Evolutionary conservation across 2,888 invertebrate genomes (phyloP).

Genomic region (Xestia ashworthii): DNA sequence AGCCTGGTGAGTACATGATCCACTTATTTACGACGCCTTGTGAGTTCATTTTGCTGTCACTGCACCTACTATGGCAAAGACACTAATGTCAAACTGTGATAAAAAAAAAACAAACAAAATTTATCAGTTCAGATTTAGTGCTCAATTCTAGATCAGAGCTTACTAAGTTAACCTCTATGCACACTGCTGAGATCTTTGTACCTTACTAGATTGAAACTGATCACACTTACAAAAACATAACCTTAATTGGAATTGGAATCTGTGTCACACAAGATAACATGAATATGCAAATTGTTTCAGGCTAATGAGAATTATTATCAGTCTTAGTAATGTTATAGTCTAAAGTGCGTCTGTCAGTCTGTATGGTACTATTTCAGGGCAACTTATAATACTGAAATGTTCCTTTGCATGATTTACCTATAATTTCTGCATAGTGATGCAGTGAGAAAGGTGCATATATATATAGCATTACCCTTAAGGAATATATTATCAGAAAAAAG

Average conservation of each 20-base stretch:
- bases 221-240: conserved; percentile 32
- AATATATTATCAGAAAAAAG: neutral
- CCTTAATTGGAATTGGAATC: conserved; percentile 39
- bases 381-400: neutral
- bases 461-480: too few relatives aligned
- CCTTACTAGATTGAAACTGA: neutral
- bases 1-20: conserved; percentile 95
- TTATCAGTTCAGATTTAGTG: neutral
- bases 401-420: neutral
- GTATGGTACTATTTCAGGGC: neutral
- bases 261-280: conserved; percentile 45
- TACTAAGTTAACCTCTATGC: neutral
- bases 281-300: conserved; percentile 20
- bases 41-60: conserved; percentile 14
- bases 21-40: neutral
- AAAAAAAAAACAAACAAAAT: neutral
- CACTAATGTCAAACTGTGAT: conserved; percentile 2
- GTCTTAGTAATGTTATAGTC: neutral
- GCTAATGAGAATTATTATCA: conserved; percentile 22
- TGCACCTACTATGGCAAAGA: neutral
- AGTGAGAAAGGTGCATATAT: neutral
- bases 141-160: neutral
- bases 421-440: neutral
- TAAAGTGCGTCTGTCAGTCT: neutral
- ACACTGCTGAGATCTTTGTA: neutral